Evolutionary conservation across 2,888 invertebrate species (phyloP).

Genomic region (Agrilus cyanescens): DNA sequence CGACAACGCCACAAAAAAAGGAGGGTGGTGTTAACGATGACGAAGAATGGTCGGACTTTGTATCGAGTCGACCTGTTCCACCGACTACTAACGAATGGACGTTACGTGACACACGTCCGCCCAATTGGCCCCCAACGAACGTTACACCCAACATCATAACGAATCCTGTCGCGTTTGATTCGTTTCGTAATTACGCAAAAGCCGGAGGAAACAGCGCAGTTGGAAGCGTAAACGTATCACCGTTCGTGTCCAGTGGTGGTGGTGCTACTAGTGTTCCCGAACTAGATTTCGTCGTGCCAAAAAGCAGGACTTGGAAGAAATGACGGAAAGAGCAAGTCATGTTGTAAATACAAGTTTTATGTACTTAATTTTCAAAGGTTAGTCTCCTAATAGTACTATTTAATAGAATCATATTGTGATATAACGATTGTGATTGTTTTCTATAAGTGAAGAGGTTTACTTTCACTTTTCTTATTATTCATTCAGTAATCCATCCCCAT

Average conservation of each 20-base stretch:
- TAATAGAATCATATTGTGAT: conserved; percentile 2
- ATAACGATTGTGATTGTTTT: conserved; percentile 1
- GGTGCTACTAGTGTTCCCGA: conserved; percentile 37
- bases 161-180: conserved; percentile 27
- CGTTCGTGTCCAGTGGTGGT: neutral
- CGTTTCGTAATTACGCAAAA: conserved; percentile 12
- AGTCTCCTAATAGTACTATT: neutral
- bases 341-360: conserved; percentile 22
- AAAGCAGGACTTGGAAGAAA: conserved; percentile 30
- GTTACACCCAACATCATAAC: conserved; percentile 27
- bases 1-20: neutral
- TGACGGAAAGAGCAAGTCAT: conserved; percentile 35
- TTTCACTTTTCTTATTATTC: neutral
- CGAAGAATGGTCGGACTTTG: conserved; percentile 46
- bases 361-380: too few species aligned
- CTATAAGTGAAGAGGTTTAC: conserved; percentile 1
- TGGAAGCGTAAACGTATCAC: neutral
- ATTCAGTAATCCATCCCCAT: too few species aligned
- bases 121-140: conserved; percentile 13
- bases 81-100: conserved; percentile 8
- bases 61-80: conserved; percentile 35
- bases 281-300: conserved; percentile 42
- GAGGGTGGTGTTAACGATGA: conserved; percentile 25
- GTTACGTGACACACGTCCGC: conserved; percentile 11
- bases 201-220: neutral